These are phyloP conservation scores for Drepana arcuata DNA, from an alignment of 1,140 invertebrate species.

Conservation along the genomic window DNA sequence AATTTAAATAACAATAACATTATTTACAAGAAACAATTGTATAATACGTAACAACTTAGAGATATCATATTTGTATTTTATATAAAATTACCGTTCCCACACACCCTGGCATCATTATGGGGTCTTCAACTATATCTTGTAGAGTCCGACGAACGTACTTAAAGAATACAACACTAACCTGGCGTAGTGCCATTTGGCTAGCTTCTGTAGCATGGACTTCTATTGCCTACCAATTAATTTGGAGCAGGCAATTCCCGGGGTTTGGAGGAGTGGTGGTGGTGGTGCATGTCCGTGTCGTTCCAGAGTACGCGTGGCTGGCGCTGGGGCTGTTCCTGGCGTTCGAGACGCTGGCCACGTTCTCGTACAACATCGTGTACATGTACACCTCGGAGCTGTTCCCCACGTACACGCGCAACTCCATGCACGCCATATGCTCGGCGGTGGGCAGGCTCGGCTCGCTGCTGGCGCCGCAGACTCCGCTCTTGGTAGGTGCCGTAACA, in stretches of 20 bases:
- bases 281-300: constrained; percentile 20
- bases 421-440: constrained; percentile 78
- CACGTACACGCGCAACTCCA: constrained; percentile 76
- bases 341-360: constrained; percentile 77
- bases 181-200: too few species aligned
- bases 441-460: constrained; percentile 78
- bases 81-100: too few species aligned
- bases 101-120: neutral
- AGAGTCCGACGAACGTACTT: too few species aligned
- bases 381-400: constrained; percentile 82
- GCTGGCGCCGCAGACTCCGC: constrained; percentile 76
- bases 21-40: too few species aligned
- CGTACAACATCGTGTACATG: constrained; percentile 77
- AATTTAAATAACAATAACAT: too few species aligned
- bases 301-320: constrained; percentile 45
- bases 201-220: too few species aligned
- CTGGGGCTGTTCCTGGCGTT: constrained; percentile 73
- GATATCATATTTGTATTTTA: too few species aligned
- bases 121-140: neutral
- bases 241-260: too few species aligned
- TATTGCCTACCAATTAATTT: too few species aligned
- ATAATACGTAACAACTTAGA: too few species aligned
- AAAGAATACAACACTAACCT: too few species aligned
- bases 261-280: too few species aligned
- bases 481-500: constrained; percentile 43